These are phyloP conservation scores for Eutolmus rufibarbis DNA, from an alignment of 2,888 invertebrate species.

Conservation along the genomic window DNA sequence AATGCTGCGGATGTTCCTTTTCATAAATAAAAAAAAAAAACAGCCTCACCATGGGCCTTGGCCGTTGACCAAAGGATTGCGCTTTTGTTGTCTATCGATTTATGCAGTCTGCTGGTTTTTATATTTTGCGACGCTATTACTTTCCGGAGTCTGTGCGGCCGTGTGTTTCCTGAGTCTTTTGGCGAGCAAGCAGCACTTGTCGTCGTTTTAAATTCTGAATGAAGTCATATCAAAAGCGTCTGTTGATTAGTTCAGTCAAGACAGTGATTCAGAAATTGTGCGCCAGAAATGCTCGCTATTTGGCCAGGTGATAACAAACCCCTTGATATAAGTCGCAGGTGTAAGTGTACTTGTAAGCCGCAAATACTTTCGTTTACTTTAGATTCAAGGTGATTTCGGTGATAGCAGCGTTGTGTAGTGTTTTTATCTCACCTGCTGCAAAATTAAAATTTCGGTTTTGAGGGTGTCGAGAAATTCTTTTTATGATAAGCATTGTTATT, in stretches of 20 bases:
- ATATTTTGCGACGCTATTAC: constrained; percentile 1
- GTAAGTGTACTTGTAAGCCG: not conserved
- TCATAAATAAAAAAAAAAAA: not conserved
- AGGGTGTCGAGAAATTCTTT: not conserved
- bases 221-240: not conserved
- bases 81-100: constrained; percentile 23
- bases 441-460: not conserved
- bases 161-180: not conserved
- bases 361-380: not conserved
- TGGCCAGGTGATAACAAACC: not conserved
- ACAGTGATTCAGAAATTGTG: not conserved
- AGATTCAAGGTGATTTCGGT: not conserved
- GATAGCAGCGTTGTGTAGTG: not conserved
- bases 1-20: constrained; percentile 14
- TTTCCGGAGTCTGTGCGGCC: not conserved
- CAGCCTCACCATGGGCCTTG: not conserved
- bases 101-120: not conserved
- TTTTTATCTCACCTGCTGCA: not conserved
- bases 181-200: not conserved
- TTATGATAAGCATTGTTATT: not conserved
- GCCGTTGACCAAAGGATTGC: not conserved
- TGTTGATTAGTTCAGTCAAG: not conserved
- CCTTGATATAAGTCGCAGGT: not conserved
- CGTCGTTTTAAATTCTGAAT: not conserved
- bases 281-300: not conserved